Evolutionary conservation across 92 coral and sea anemone species (phyloP).

Genomic region (Galaxea fascicularis): DNA sequence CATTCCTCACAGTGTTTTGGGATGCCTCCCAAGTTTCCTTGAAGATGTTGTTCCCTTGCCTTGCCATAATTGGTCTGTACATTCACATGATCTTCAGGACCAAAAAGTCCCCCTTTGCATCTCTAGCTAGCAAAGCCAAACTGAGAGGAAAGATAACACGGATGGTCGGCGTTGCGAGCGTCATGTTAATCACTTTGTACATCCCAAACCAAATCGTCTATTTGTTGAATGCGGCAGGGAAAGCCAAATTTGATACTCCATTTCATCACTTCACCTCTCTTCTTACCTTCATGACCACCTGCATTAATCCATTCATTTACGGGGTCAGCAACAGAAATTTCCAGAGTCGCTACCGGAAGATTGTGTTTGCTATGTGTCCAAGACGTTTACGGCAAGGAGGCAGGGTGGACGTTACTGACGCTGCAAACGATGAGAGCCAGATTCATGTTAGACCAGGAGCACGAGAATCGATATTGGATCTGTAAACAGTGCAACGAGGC

Average conservation of each 20-base stretch:
- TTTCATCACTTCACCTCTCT: constrained; percentile 54
- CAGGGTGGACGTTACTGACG: background rate
- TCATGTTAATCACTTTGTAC: constrained; percentile 61
- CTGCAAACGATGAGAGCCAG: background rate
- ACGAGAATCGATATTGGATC: no score
- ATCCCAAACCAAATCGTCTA: constrained; percentile 62
- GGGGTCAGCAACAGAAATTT: constrained; percentile 70
- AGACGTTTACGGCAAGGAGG: background rate
- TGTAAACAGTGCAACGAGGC: no score
- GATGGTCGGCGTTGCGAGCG: constrained; percentile 60
- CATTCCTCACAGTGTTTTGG: background rate
- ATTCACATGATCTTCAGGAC: constrained; percentile 55
- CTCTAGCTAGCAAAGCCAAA: constrained; percentile 19
- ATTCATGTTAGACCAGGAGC: no score
- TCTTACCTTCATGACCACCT: constrained; percentile 60
- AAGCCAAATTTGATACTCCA: constrained; percentile 38
- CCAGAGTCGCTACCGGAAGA: constrained; percentile 68
- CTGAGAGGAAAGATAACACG: constrained; percentile 60
- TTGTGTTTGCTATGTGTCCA: constrained; percentile 56
- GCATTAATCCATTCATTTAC: constrained; percentile 74
- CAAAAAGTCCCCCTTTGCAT: background rate
- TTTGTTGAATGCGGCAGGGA: background rate
- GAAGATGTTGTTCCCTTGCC: constrained; percentile 44
- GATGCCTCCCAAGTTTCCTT: constrained; percentile 52
- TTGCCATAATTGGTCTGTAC: constrained; percentile 57